Conservation (phyloP, 2,797 vertebrate species). For the Etheostoma perlongum region DNA sequence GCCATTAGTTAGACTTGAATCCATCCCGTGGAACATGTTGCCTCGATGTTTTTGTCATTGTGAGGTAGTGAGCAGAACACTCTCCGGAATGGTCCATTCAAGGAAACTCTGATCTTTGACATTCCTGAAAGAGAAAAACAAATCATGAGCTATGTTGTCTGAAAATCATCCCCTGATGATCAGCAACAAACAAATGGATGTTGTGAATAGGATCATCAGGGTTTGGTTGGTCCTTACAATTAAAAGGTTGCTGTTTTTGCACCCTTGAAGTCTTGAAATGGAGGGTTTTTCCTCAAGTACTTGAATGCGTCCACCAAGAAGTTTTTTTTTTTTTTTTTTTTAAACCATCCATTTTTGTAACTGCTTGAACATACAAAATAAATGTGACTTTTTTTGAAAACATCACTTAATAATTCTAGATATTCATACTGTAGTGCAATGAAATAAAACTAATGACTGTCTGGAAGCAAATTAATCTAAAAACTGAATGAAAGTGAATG, state of each 20-base stretch:
- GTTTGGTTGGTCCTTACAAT: neutral
- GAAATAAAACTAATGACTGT: neutral
- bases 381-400: neutral
- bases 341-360: neutral
- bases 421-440: neutral
- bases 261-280: neutral
- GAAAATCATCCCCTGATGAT: neutral
- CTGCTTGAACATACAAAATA: neutral
- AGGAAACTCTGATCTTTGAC: conserved; percentile 5
- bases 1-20: conserved; percentile 3
- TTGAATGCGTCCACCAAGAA: neutral
- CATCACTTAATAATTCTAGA: neutral
- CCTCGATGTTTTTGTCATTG: conserved; percentile 18
- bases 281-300: neutral
- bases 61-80: neutral
- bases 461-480: neutral
- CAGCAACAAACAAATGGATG: neutral
- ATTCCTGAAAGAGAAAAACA: neutral
- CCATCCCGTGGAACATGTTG: neutral
- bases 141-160: neutral
- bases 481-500: neutral
- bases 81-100: conserved; percentile 8
- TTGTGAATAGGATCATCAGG: neutral
- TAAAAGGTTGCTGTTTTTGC: neutral
- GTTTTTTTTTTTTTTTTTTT: neutral